These are phyloP conservation scores for Rousettus leschenaultii DNA, from an alignment of 2,113 vertebrate genomes.

Conservation along the genomic window DNA sequence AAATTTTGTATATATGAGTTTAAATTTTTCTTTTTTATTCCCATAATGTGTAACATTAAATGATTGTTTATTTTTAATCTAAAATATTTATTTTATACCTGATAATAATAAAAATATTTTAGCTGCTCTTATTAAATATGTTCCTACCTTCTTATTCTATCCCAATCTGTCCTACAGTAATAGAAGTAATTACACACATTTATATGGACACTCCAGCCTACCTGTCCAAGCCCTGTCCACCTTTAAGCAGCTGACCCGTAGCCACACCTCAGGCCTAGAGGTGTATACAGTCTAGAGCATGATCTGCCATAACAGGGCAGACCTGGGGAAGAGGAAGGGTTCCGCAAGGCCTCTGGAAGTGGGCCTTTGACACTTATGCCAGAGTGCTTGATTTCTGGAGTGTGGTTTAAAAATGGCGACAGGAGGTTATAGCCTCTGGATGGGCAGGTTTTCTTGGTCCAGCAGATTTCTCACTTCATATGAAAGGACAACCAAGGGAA, in stretches of 20 bases:
- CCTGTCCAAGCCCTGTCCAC: background rate
- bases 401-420: background rate
- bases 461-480: background rate
- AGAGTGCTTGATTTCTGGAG: too few species aligned
- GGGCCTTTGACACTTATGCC: background rate
- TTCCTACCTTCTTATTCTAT: background rate
- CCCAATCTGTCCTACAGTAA: background rate
- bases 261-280: background rate
- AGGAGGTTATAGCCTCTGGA: background rate
- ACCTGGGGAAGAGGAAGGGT: background rate
- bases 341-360: background rate
- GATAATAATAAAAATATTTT: background rate
- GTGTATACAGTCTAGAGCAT: background rate
- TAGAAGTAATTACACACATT: background rate
- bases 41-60: background rate
- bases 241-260: background rate
- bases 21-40: background rate
- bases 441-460: background rate
- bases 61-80: background rate
- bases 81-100: background rate
- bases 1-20: background rate
- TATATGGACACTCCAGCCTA: background rate
- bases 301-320: background rate
- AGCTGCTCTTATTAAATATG: background rate
- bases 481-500: background rate